Evolutionary conservation across 2,113 vertebrate genomes (phyloP), one percentile per base, ranked within the genome.

Genomic region (Lepus timidus): DNA sequence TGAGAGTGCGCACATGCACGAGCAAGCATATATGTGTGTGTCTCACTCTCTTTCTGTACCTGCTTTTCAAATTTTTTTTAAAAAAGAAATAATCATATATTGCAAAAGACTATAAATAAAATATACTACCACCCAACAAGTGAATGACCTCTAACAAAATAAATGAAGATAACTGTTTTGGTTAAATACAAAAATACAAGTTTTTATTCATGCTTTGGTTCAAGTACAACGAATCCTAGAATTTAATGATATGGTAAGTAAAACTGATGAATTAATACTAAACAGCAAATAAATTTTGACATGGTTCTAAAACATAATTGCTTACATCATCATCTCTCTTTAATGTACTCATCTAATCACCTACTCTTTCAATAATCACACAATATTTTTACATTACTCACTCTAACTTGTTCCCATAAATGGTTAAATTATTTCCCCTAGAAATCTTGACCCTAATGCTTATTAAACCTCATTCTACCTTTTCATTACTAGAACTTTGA

Each of bases 401-500:
- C 49, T 87, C 89, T 67, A 90, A 90, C 36, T 44, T 84, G 4
- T 82, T 81, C 96, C 51, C n/a, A 52, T 64, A 58, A 95, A 65
- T 79, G 31, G 33, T 88, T 96, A 87, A 90, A 88, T 84, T 78
- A 91, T 94, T 94, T 96, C 25, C 65, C 49, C 9, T 36, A 68
- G 29, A 1, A 2, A 12, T 2, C 49, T 67, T 70, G 39, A 2
- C 44, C 80, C 36, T 76, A 20, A 20, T 76, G 84, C 36, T 95
- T 75, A 80, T 55, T 85, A 80, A 89, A 88, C 31, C 65, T 87
- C 64, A 44, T 90, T 85, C 71, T 67, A 44, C 39, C 5, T 91
- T 49, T 65, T 94, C 89, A 36, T 97, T 94, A 49, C 71, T 87
- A 93, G 16, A 25, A 17, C 44, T 97, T 93, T 81, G 49, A 29